Evolutionary conservation across 2,888 invertebrate genomes (phyloP).

Genomic region (Oxystoma pomonae): DNA sequence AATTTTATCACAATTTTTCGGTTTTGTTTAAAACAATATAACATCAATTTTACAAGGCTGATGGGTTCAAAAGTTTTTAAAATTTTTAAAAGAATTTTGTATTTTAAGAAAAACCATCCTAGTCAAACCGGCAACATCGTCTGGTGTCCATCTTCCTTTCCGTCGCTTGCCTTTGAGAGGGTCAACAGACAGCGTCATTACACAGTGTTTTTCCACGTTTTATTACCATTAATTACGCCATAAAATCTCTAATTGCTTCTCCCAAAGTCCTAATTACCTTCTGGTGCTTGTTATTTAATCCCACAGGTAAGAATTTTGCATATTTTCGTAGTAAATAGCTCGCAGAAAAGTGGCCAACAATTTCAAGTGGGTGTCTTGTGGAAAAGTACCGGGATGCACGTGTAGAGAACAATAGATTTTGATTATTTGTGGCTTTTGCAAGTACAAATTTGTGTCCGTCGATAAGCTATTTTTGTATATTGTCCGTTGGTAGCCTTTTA

Average conservation of each 20-base stretch:
- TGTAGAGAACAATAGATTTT: not conserved
- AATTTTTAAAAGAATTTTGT: no score
- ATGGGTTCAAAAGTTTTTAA: no score
- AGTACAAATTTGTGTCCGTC: not conserved
- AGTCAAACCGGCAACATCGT: not conserved
- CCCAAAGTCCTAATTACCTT: not conserved
- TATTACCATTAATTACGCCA: not conserved
- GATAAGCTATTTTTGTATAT: no score
- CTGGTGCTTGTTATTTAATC: not conserved
- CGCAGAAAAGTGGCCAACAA: not conserved
- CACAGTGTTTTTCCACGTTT: not conserved
- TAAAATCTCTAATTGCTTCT: not conserved
- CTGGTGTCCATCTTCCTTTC: not conserved
- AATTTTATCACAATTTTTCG: no score
- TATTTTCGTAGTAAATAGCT: not conserved
- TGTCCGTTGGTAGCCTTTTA: no score
- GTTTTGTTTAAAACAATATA: no score
- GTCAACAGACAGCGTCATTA: not conserved
- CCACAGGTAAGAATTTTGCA: not conserved
- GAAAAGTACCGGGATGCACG: not conserved
- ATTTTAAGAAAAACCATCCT: no score
- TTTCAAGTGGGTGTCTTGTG: not conserved
- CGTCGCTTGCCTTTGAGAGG: not conserved
- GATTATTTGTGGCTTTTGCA: not conserved
- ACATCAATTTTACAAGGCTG: no score